These are phyloP conservation scores for Crotalus viridis DNA, from an alignment of 2,113 vertebrate genomes.

Conservation along the genomic window DNA sequence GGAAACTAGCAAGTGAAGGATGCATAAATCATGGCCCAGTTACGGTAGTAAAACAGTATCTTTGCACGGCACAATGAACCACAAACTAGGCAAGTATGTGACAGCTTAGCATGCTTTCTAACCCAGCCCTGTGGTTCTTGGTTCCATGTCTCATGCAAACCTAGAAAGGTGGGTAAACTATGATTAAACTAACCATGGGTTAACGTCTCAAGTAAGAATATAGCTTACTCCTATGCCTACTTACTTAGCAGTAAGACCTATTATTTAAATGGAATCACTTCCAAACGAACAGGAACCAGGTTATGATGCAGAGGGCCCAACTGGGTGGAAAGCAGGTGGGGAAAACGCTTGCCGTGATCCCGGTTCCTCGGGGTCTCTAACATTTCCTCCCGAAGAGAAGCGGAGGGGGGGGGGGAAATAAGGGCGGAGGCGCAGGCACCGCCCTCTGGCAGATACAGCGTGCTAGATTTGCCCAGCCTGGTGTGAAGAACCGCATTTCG, in stretches of 20 bases:
- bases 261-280: background rate
- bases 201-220: background rate
- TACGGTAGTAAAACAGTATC: background rate
- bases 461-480: constrained; percentile 53
- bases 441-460: constrained; percentile 64
- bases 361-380: background rate
- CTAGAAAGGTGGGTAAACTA: background rate
- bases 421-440: constrained; percentile 54
- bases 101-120: background rate
- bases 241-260: no score
- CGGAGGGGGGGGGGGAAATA: background rate
- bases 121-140: background rate
- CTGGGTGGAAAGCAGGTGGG: background rate
- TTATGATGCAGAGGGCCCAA: background rate
- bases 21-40: background rate
- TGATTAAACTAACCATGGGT: background rate
- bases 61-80: background rate
- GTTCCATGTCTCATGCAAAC: background rate
- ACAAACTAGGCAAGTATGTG: background rate
- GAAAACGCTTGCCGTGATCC: background rate
- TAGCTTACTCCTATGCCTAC: background rate
- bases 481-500: constrained; percentile 76
- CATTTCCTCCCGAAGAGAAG: background rate
- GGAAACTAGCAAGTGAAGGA: background rate
- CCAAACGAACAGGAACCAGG: background rate